A percentile compares a stretch with the other conserved stretches of the same genome.
phyloP scores from a whole-genome alignment of 2,113 vertebrate species.

The Paradoxurus hermaphroditus region DNA sequence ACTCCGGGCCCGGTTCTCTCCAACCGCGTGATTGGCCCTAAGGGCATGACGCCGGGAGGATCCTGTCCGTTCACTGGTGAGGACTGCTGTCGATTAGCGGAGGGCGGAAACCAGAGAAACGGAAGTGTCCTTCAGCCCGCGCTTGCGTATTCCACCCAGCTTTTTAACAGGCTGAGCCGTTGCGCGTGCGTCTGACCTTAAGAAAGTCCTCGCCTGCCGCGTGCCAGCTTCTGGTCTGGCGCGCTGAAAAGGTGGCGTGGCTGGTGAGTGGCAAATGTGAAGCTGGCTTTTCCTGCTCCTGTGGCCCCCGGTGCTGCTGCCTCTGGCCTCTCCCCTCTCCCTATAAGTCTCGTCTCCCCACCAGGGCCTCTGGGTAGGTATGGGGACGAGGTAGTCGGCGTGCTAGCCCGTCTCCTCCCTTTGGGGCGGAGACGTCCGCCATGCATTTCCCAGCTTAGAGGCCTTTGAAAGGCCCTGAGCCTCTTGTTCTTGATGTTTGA shows the following conservation, averaged over 20 bases:
- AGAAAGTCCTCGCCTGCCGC: rapidly evolving
- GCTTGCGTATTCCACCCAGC: rapidly evolving
- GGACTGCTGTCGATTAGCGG: not conserved
- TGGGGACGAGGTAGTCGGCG: no score
- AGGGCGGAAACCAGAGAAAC: not conserved
- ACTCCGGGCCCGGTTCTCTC: not conserved
- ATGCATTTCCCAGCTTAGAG: not conserved
- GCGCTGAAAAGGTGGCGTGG: rapidly evolving
- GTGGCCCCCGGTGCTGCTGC: rapidly evolving
- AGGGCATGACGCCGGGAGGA: not conserved
- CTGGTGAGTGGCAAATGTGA: rapidly evolving
- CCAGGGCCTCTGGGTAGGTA: not conserved
- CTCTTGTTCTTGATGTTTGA: not conserved
- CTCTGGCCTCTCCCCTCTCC: rapidly evolving
- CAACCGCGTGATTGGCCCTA: not conserved
- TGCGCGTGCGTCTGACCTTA: not conserved
- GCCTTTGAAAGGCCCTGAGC: not conserved
- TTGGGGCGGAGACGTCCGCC: no score
- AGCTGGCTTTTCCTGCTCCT: not conserved
- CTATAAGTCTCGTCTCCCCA: rapidly evolving
- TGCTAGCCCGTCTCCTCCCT: no score
- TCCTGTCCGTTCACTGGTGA: not conserved
- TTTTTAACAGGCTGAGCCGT: rapidly evolving
- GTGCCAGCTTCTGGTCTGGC: not conserved
- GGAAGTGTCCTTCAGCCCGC: rapidly evolving